phyloP scores from a whole-genome alignment of 1,140 invertebrate genomes.

The Cyclargus thomasi region DNA sequence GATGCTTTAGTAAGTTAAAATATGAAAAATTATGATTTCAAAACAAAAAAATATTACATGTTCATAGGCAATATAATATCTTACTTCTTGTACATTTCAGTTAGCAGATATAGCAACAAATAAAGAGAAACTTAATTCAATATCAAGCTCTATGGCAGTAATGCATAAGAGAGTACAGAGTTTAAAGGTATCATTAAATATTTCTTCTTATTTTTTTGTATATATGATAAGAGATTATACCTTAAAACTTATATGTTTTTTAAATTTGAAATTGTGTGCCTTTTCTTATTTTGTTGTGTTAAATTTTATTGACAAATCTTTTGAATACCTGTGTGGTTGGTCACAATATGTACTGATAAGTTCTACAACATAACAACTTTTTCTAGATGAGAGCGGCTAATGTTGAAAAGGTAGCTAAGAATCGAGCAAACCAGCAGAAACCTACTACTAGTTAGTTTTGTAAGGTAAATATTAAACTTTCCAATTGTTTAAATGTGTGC shows the following conservation, averaged over 20 bases:
- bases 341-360: no score
- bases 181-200: conserved; percentile 42
- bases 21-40: not conserved
- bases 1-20: conserved; percentile 48
- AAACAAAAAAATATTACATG: no score
- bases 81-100: conserved; percentile 28
- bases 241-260: no score
- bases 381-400: conserved; percentile 50
- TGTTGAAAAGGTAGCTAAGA: conserved; percentile 49
- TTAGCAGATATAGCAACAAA: conserved; percentile 60
- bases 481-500: no score
- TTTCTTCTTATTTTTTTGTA: no score
- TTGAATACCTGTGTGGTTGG: no score
- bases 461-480: no score
- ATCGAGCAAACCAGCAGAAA: conserved; percentile 29
- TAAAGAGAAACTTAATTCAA: conserved; percentile 49
- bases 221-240: no score
- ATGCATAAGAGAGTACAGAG: conserved; percentile 58
- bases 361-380: not conserved
- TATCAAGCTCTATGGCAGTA: conserved; percentile 54
- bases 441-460: conserved; percentile 24
- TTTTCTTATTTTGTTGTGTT: no score
- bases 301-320: no score
- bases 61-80: no score
- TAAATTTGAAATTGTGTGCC: no score